Evolutionary conservation across 2,113 vertebrate species (phyloP).

Genomic region (Corythornis vintsioides): DNA sequence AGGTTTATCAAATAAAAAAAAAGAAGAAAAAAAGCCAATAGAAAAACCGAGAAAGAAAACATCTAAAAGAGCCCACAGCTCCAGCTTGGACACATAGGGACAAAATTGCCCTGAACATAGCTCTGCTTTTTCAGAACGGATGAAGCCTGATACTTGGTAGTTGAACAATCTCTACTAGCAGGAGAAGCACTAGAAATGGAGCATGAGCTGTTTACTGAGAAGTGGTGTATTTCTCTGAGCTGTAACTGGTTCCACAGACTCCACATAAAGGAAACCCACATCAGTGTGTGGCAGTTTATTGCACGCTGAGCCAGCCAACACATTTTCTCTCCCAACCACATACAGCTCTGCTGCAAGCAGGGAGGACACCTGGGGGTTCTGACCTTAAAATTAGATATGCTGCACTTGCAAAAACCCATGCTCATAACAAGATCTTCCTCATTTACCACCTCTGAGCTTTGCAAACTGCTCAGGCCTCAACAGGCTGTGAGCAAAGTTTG

Average conservation of each 20-base stretch:
- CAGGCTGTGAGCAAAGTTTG: neutral
- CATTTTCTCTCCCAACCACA: constrained; percentile 19
- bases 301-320: constrained; percentile 14
- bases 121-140: neutral
- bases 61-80: neutral
- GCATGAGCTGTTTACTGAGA: constrained; percentile 8
- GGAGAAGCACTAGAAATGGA: constrained; percentile 12
- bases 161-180: neutral
- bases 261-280: constrained; percentile 64
- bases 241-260: constrained; percentile 47
- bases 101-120: neutral
- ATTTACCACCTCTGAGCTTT: neutral
- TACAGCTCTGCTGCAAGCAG: constrained; percentile 16
- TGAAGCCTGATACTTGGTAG: neutral
- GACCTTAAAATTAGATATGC: constrained; percentile 62
- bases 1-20: neutral
- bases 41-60: constrained; percentile 16
- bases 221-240: neutral
- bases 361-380: constrained; percentile 66
- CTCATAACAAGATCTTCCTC: neutral
- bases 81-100: neutral
- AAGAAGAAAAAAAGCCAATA: constrained; percentile 9
- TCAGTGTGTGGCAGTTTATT: constrained; percentile 40
- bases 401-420: neutral
- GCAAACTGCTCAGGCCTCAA: neutral